A percentile compares a stretch with the other conserved stretches of the same genome.
These are phyloP conservation scores for Oncorhynchus clarkii DNA, from an alignment of 2,113 vertebrate genomes.

Conservation along the genomic window DNA sequence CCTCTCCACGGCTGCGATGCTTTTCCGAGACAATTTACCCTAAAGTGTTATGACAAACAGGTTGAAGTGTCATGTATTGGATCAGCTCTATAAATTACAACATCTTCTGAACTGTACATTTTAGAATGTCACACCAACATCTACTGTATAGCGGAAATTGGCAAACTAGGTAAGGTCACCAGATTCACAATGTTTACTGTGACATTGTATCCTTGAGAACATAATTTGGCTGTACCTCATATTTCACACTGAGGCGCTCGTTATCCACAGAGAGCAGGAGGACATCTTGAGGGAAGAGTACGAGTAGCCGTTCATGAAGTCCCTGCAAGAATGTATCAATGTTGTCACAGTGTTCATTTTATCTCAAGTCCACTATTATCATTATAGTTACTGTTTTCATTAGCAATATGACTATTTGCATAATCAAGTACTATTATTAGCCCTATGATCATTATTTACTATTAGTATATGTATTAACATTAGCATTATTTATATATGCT, in stretches of 20 bases:
- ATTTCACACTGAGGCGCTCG: slow-evolving; percentile 64
- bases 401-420: background rate
- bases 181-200: background rate
- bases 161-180: slow-evolving; percentile 3
- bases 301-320: slow-evolving; percentile 71
- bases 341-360: background rate
- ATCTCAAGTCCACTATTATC: background rate
- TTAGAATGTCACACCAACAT: slow-evolving; percentile 19
- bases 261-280: slow-evolving; percentile 78
- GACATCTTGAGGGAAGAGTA: slow-evolving; percentile 78
- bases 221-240: slow-evolving; percentile 68
- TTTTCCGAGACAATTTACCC: slow-evolving; percentile 75
- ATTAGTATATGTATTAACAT: background rate
- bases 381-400: background rate
- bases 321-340: slow-evolving; percentile 52
- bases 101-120: background rate
- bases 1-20: slow-evolving; percentile 73
- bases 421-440: background rate
- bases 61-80: background rate
- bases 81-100: background rate
- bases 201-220: background rate
- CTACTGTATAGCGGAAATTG: slow-evolving; percentile 23
- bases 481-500: background rate
- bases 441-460: background rate
- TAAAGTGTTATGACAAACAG: slow-evolving; percentile 34